These are phyloP conservation scores for Leptobrachium leishanense DNA, from an alignment of 2,113 vertebrate genomes.

Conservation along the genomic window DNA sequence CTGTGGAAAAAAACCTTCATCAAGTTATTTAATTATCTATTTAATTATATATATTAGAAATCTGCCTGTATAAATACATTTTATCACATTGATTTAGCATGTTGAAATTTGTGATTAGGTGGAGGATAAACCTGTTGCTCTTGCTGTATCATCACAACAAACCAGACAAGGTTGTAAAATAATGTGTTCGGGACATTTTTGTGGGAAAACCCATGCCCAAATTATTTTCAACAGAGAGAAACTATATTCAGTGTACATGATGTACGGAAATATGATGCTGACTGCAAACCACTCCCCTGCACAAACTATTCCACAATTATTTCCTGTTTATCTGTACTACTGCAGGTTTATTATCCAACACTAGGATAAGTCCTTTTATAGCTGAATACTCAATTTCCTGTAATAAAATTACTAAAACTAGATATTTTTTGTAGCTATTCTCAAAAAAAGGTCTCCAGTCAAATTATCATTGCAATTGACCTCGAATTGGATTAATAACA, in stretches of 20 bases:
- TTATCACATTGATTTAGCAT: background rate
- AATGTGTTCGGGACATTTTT: background rate
- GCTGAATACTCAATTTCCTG: background rate
- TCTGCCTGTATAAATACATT: background rate
- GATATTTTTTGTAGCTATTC: too few relatives aligned
- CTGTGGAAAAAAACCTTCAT: too few relatives aligned
- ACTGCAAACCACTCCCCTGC: slow-evolving; percentile 1
- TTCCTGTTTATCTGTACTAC: slow-evolving; percentile 24
- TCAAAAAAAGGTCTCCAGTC: too few relatives aligned
- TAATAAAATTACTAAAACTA: too few relatives aligned
- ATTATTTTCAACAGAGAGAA: slow-evolving; percentile 13
- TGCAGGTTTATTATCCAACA: slow-evolving; percentile 11
- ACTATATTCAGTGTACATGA: slow-evolving; percentile 13
- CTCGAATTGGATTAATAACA: too few relatives aligned
- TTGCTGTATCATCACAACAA: background rate
- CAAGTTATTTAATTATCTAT: too few relatives aligned
- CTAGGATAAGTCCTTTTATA: background rate
- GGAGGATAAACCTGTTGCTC: background rate
- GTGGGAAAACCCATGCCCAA: background rate
- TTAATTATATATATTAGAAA: background rate
- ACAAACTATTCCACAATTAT: slow-evolving; percentile 3
- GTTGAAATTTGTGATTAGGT: background rate
- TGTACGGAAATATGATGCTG: slow-evolving; percentile 20
- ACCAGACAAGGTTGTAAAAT: background rate
- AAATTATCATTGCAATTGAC: too few relatives aligned